These are phyloP conservation scores for Xenotilapia caudafasciata DNA, from an alignment of 2,113 vertebrate species.

Conservation along the genomic window DNA sequence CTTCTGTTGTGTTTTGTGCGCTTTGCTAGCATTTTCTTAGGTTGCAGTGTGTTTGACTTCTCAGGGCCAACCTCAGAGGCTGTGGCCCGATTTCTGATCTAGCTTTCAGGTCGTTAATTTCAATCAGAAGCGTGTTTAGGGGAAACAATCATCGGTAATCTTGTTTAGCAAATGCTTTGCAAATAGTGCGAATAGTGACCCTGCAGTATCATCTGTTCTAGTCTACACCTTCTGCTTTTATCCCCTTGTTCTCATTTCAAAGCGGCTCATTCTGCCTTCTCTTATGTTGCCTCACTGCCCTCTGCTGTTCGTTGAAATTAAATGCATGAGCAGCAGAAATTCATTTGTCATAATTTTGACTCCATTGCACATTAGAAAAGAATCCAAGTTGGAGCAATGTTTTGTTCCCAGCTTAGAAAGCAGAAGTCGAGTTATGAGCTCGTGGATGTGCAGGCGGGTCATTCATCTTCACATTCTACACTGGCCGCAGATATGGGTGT, in stretches of 20 bases:
- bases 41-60: neutral
- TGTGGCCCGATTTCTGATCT: neutral
- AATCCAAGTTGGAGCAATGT: neutral
- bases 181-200: neutral
- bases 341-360: neutral
- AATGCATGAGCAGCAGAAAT: neutral
- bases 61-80: neutral
- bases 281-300: neutral
- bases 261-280: neutral
- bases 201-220: neutral
- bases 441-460: neutral
- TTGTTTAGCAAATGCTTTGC: neutral
- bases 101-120: neutral
- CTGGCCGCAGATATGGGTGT: neutral
- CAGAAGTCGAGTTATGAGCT: neutral
- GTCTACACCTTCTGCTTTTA: neutral
- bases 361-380: neutral
- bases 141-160: neutral
- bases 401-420: neutral
- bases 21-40: neutral
- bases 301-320: slow-evolving; percentile 10
- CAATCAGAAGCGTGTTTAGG: neutral
- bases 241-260: accelerated
- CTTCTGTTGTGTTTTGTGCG: neutral
- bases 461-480: neutral